These are phyloP conservation scores for Neoaliturus tenellus DNA, from an alignment of 2,888 invertebrate genomes.

Conservation along the genomic window DNA sequence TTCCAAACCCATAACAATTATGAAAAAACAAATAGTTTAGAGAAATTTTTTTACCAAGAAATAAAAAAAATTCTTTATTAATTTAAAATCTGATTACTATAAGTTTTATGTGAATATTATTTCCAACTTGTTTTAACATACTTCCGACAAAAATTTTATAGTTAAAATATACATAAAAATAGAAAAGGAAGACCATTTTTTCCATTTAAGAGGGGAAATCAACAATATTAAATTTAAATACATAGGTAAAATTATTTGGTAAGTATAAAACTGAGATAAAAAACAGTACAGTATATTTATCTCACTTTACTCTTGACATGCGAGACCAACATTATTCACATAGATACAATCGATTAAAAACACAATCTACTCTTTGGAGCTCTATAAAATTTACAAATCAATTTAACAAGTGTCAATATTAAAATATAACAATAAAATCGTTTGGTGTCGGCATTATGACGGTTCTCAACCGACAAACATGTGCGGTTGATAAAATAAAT, in stretches of 20 bases:
- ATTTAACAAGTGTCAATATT: background rate
- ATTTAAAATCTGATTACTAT: too few relatives aligned
- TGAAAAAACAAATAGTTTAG: too few relatives aligned
- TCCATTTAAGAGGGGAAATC: too few relatives aligned
- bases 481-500: conserved; percentile 8
- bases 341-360: conserved; percentile 14
- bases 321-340: background rate
- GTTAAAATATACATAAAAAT: too few relatives aligned
- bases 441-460: conserved; percentile 17
- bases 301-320: background rate
- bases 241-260: background rate
- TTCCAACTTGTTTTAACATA: too few relatives aligned
- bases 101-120: too few relatives aligned
- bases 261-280: background rate
- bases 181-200: too few relatives aligned
- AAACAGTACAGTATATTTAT: background rate
- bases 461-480: background rate
- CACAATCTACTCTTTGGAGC: conserved; percentile 25
- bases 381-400: conserved; percentile 14
- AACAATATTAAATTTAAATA: background rate
- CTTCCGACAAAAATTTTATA: too few relatives aligned
- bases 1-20: too few relatives aligned
- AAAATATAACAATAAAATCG: conserved; percentile 11
- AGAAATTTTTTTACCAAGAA: too few relatives aligned
- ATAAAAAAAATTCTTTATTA: too few relatives aligned